Percentiles rank a stretch among this genome's conserved stretches.
These are phyloP conservation scores for Silurus lanzhouensis DNA, from an alignment of 2,797 vertebrate genomes.

Conservation along the genomic window DNA sequence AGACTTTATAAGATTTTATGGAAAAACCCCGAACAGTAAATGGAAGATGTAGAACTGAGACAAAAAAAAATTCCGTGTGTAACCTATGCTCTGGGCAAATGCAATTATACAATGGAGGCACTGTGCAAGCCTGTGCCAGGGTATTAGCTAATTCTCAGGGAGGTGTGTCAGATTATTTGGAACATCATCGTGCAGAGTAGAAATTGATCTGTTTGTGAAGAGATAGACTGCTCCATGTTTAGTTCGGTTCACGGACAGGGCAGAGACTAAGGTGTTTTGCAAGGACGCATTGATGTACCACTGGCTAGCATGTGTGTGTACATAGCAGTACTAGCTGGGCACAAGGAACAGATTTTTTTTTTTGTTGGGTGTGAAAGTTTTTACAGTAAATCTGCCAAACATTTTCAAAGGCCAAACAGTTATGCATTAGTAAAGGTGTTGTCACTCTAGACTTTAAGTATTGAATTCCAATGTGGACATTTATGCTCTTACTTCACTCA, in stretches of 20 bases:
- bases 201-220: slow-evolving; percentile 8
- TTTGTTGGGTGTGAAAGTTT: neutral
- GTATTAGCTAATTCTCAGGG: neutral
- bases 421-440: neutral
- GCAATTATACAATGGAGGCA: neutral
- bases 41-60: neutral
- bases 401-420: neutral
- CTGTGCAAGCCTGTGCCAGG: neutral
- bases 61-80: neutral
- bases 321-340: neutral
- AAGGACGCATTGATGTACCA: neutral
- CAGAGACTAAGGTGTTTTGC: neutral
- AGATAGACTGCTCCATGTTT: neutral
- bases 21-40: neutral
- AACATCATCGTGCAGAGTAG: neutral
- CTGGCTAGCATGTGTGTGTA: neutral
- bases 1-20: neutral
- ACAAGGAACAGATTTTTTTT: neutral
- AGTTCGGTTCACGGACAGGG: neutral
- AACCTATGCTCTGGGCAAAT: neutral
- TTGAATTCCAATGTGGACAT: neutral
- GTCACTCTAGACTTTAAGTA: neutral
- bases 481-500: neutral
- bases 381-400: neutral
- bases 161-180: no score